Evolutionary conservation across 35 echinoderm and acorn worm species (phyloP), one percentile per base, ranked within the genome.

Genomic region (Apostichopus californicus): DNA sequence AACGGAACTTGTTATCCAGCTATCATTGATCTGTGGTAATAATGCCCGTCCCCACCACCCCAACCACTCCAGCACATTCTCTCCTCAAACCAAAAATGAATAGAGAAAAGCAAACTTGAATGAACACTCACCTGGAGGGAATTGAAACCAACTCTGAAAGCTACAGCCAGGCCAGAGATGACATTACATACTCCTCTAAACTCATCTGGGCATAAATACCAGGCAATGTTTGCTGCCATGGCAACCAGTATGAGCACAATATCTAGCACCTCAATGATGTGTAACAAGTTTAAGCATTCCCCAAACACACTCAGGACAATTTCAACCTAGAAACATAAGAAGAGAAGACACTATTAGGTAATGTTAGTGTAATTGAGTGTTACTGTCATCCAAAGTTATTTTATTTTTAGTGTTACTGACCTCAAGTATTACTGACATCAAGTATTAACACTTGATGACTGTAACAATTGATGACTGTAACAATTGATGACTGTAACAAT

Each of bases 61-160:
- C 64, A 68, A 13, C 64, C 9, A 68, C 11, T 68, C 10, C 2
- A 0, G 2, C 9, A 68, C 10, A 14, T 9, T 68, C 17, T 10
- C 9, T 68, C 11, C 64, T 68, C 17, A 68, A 3, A 68, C 64
- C 17, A 68, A 68, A 68, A 17, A 13, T 17, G 8, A 68, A 68
- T 68, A 68, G 11, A 14, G 6, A 25, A 34, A 34, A 34, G 0
- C 28, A 3, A 10, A 68, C 0, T 25, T 25, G 24, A 25, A 1
- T 68, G 6, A 34, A 34, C 28, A 96, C 93, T 56, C 78, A 98
- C 97, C 94, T 98, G 95, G 55, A 85, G 86, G 3, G 95, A 96
- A 64, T 98, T 98, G 64, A 98, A 96, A 9, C 97, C 94, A 15
- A 96, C 81, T 88, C 97, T 94, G 78, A 96, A 93, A n/a, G 92